Evolutionary conservation across 1,140 invertebrate species (phyloP), one percentile per base, ranked within the genome.

Genomic region (Pseudomyrmex sp.): DNA sequence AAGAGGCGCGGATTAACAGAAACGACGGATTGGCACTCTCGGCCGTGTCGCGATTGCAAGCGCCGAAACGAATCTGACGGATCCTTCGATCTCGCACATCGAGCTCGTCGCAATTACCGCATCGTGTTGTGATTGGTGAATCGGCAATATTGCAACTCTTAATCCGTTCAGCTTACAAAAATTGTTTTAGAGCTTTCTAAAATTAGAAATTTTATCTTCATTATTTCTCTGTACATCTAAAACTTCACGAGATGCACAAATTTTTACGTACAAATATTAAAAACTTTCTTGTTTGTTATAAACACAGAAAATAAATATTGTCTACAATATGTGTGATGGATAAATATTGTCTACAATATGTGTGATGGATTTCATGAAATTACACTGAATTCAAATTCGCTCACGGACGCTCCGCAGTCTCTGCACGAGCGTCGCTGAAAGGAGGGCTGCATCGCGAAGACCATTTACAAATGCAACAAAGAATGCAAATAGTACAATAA

Each of bases 401-500:
- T n/a, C 13, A 73, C 26, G 3, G 26, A 26, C 26, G 26, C 26
- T 26, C 26, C 26, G 26, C 26, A 26, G 26, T 56, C 10, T 46
- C 44, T 44, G 35, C 20, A 59, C 65, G 46, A n/a, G 23, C 35
- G 46, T 13, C 15, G 65, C 4, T 7, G 46, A 26, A 26, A 2
- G 1, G 18, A 48, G 9, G 5, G 18, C 35, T 65, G 15, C 48
- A 69, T 54, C 66, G 48, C 5, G 18, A 20, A 7, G 35, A 70
- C 46, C 23, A 48, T 74, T 83, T 66, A 58, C 62, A 44, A 70
- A 48, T 23, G 23, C 48, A 54, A 62, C 44, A 26, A 48, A 46
- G 80, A 82, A 63, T 63, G 66, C 79, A 82, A 68, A 82, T 65
- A 63, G 54, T 26, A 75, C 58, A 66, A 84, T 65, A 58, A 85